Base-by-base conservation (phyloP, 1,140 invertebrate genomes). In the Gryllus bimaculatus region DNA sequence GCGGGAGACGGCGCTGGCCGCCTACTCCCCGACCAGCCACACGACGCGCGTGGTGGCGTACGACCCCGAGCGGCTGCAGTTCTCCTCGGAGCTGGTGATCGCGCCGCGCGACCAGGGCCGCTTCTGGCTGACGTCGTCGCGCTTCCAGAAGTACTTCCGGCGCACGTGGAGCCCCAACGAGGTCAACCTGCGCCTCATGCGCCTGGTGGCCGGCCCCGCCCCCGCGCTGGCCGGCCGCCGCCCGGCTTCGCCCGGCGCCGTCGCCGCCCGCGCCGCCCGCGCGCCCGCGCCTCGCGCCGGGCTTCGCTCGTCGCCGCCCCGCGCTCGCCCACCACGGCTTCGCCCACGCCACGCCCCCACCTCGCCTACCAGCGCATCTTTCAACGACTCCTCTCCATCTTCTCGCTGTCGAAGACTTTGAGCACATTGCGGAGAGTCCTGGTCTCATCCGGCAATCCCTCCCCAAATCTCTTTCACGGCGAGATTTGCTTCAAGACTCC, bases 131-230 rank as follows among this genome's bases (percentile, higher is more conserved):
- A 84, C 94, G 5, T 89, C 91, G 3, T 90, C 92, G 0, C 89
- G 92, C 78, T 93, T 94, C 85, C 93, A 95, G 81, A 93, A 92
- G 79, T 94, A 91, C 86, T 94, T 94, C 86, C 85, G 88, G 48
- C 88, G 88, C 81, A 89, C 89, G 75, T 85, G 92, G 6, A 88
- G 88, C 81, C 79, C 85, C 0, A 84, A 86, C 49, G 91, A 92
- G 78, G 84, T 88, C 7, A 93, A 93, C 82, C 86, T 92, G 48
- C 86, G 92, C 66, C 87, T 93, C 15, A 83, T 93, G 77, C 86
- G 90, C 54, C 84, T 92, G n/a, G 7, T 20, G 54, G 54, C 10
- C 54, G 54, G 54, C 18, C 54, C 54, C 54, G 18, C 10, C 54
- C 10, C 54, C 54, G 54, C 54, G 18, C 54, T 10, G 54, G 0